Percentiles rank a stretch among this genome's conserved stretches.
Conservation (phyloP, 2,797 vertebrate genomes). For the Onychomys torridus region DNA sequence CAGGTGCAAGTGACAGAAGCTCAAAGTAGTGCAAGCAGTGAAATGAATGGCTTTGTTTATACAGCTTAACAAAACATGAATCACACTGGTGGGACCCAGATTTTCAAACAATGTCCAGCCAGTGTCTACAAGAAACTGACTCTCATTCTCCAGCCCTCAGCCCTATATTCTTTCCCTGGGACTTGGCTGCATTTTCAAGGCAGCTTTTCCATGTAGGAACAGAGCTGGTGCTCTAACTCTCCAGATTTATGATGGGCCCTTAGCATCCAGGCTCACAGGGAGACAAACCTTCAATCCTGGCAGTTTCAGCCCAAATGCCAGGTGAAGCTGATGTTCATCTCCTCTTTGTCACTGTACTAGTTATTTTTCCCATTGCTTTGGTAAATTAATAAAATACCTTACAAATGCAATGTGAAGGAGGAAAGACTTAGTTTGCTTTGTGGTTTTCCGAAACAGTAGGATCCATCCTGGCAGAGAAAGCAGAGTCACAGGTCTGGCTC, state of each 20-base stretch:
- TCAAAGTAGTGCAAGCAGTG: conserved; percentile 47
- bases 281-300: not conserved
- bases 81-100: not conserved
- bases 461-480: not conserved
- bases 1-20: conserved; percentile 47
- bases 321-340: not conserved
- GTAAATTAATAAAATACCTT: not conserved
- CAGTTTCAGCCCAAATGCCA: not conserved
- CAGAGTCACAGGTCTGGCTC: not conserved
- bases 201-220: not conserved
- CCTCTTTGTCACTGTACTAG: not conserved
- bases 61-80: conserved; percentile 13
- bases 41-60: not conserved
- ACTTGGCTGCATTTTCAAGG: conserved; percentile 12
- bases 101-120: not conserved
- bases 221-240: not conserved
- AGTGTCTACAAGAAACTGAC: not conserved
- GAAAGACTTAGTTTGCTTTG: not conserved
- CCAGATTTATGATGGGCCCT: not conserved
- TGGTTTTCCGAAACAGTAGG: not conserved
- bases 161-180: not conserved
- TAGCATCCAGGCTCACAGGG: not conserved
- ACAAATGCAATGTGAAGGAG: not conserved
- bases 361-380: not conserved
- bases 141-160: not conserved